Conservation (phyloP, 2,888 invertebrate genomes). For the Polydrusus cervinus region DNA sequence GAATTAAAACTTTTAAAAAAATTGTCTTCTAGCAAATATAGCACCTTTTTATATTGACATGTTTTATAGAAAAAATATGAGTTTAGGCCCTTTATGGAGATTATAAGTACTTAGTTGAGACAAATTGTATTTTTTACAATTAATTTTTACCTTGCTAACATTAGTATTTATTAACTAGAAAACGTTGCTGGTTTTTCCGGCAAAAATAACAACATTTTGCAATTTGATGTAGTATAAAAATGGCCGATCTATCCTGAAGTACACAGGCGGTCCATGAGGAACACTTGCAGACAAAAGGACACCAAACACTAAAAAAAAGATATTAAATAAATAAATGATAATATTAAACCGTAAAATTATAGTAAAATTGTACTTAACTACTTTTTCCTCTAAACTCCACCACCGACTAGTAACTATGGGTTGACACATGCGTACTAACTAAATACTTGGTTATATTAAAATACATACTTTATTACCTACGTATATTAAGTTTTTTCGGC, state of each 20-base stretch:
- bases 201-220: constrained; percentile 49
- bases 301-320: constrained; percentile 42
- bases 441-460: background rate
- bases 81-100: no score
- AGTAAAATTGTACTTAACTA: background rate
- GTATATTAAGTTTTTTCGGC: no score
- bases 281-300: constrained; percentile 24
- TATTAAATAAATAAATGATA: background rate
- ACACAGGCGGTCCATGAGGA: constrained; percentile 15
- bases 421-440: background rate
- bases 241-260: constrained; percentile 52
- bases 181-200: constrained; percentile 37
- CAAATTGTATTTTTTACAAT: no score
- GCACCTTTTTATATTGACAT: no score
- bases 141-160: no score
- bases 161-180: background rate
- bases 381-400: constrained; percentile 1
- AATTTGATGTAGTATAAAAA: constrained; percentile 51
- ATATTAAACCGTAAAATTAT: background rate
- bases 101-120: no score
- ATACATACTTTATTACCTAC: no score
- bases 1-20: no score
- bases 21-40: no score
- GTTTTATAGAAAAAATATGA: no score
- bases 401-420: background rate